phyloP scores from a whole-genome alignment of 2,113 vertebrate genomes.

The Caretta caretta region DNA sequence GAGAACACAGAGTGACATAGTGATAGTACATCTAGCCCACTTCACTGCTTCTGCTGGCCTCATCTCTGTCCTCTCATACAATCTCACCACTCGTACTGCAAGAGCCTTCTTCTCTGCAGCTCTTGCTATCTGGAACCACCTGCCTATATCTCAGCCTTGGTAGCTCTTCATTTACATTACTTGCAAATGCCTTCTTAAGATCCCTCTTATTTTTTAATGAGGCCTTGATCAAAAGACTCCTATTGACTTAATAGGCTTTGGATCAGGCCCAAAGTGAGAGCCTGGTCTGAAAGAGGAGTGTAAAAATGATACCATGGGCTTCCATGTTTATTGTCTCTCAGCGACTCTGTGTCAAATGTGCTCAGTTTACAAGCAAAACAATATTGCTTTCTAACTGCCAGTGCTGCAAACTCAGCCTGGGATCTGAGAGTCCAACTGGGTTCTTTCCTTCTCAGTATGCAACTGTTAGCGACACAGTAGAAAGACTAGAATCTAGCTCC shows the following conservation, averaged over 20 bases:
- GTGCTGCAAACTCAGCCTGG: background rate
- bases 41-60: background rate
- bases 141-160: background rate
- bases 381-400: background rate
- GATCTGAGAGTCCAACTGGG: background rate
- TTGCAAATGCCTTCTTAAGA: background rate
- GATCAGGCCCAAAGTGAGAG: background rate
- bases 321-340: background rate
- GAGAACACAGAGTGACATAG: background rate
- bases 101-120: background rate
- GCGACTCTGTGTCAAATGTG: background rate
- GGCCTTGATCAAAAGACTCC: background rate
- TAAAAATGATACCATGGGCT: background rate
- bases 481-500: background rate
- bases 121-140: background rate
- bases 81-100: fast-evolving
- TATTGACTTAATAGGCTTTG: background rate
- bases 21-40: background rate
- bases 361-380: background rate
- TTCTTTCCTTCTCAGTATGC: background rate
- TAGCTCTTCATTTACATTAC: background rate
- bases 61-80: fast-evolving
- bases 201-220: background rate
- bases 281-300: background rate
- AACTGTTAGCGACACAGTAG: background rate